Evolutionary conservation across 2,113 vertebrate genomes (phyloP).

Genomic region (Rhodinocichla rosea): DNA sequence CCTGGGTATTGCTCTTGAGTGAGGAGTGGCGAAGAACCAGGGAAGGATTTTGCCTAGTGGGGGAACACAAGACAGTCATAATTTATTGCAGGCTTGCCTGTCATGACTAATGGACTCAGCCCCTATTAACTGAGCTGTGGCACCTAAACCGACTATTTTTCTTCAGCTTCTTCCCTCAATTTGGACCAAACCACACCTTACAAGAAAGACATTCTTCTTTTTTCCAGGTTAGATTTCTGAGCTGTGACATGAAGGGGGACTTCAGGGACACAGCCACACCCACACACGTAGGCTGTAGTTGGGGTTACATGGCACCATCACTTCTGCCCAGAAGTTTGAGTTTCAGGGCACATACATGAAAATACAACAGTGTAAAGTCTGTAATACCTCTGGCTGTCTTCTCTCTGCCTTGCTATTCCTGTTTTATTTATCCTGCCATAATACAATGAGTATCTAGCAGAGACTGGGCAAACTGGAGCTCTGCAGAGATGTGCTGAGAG

Average conservation of each 20-base stretch:
- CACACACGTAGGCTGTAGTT: rapidly evolving
- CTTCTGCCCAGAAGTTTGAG: neutral
- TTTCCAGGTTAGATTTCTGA: neutral
- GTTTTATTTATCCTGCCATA: neutral
- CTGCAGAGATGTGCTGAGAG: neutral
- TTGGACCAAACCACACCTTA: neutral
- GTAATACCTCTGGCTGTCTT: neutral
- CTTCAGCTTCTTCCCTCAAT: slow-evolving; percentile 4
- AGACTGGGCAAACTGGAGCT: neutral
- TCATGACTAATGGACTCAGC: slow-evolving; percentile 21
- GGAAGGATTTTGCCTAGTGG: slow-evolving; percentile 17
- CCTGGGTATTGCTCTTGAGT: neutral
- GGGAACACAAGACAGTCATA: neutral
- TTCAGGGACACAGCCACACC: neutral
- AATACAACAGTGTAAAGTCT: neutral
- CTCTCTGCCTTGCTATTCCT: neutral
- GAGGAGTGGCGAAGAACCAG: neutral
- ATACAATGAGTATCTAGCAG: neutral
- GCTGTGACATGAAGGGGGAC: neutral
- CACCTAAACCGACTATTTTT: slow-evolving; percentile 48
- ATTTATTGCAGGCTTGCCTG: slow-evolving; percentile 21
- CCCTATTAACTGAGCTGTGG: slow-evolving; percentile 17
- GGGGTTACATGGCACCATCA: neutral
- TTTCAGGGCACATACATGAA: neutral
- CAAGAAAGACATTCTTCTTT: slow-evolving; percentile 8